A percentile compares a stretch with the other conserved stretches of the same genome.
phyloP scores from a whole-genome alignment of 23 tunicate species.

The Corella eumyota region DNA sequence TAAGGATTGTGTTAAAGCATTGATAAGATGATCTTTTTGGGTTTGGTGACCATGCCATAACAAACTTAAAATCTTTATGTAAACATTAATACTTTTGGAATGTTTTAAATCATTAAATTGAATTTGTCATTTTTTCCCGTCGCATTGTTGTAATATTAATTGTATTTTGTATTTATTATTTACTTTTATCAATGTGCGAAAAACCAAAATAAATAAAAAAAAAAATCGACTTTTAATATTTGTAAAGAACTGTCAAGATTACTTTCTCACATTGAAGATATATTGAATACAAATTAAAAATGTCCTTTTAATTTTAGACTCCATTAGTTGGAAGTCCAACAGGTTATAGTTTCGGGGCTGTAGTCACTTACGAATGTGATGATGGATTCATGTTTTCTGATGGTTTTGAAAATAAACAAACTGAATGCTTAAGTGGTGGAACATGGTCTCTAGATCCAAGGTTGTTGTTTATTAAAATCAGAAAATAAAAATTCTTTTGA shows the following conservation, averaged over 20 bases:
- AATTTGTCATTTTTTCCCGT: too few species aligned
- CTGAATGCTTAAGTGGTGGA: conserved; percentile 17
- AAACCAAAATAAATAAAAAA: too few species aligned
- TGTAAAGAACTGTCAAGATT: not conserved
- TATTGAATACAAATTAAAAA: not conserved
- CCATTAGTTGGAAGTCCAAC: not conserved
- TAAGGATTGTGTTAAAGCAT: too few species aligned
- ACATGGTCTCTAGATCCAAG: conserved; percentile 25
- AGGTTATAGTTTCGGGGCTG: conserved; percentile 10
- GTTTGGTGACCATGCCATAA: too few species aligned
- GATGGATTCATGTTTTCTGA: conserved; percentile 37
- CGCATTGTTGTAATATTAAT: too few species aligned
- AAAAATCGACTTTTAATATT: not conserved
- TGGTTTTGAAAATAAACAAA: conserved; percentile 15
- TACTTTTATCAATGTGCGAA: too few species aligned
- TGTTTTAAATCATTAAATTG: too few species aligned
- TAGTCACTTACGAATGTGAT: conserved; percentile 28
- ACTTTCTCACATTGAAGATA: not conserved
- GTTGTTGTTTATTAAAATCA: conserved; percentile 1
- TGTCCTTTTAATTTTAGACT: not conserved
- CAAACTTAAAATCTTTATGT: too few species aligned
- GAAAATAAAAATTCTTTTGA: too few species aligned
- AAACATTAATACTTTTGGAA: too few species aligned
- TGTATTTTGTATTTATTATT: too few species aligned
- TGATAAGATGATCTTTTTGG: too few species aligned